Evolutionary conservation across 2,113 vertebrate species (phyloP), one percentile per base, ranked within the genome.

Genomic region (Atractosteus spatula): DNA sequence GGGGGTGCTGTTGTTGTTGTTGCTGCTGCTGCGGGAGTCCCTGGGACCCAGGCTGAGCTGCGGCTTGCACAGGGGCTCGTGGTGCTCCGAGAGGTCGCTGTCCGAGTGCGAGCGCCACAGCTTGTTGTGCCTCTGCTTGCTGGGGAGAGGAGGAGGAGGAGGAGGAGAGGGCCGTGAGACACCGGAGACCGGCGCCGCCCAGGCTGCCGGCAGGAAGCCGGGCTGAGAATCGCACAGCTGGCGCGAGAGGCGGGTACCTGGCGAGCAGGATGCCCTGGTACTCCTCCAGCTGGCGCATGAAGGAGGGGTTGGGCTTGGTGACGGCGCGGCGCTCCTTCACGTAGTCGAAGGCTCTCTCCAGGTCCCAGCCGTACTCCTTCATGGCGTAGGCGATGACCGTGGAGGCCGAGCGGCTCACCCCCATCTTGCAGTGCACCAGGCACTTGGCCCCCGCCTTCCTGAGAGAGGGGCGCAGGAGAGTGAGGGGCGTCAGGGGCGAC

Each of bases 341-440:
- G 0, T 96, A 94, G 73, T 96, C 92, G 2, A 96, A 97, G 2
- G 97, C 97, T 2, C 88, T 89, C 77, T 96, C 95, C 85, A 99
- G 91, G 81, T 96, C 93, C 97, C 97, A 99, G 90, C 96, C 96
- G 0, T 98, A 97, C 41, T 99, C 97, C 83, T 99, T 99, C 97
- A 99, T 99, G 45, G 97, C 97, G 0, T 99, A 99, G 29, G 97
- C 97, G 4, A 99, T 99, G 75, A 99, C 97, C 0, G 97, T 99
- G 86, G 97, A 99, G 0, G 96, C 97, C 0, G 97, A 99, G 75
- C 97, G 95, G 64, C 97, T 99, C 84, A 99, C 95, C 0, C 97
- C 97, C 97, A 98, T 99, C 85, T 99, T 99, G 88, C 97, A 99
- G 91, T 99, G 97, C 77, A 99, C 97, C 76, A 99, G 92, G 83